These are phyloP conservation scores for Oreochromis tanganicae DNA, from an alignment of 2,113 vertebrate species.

Conservation along the genomic window DNA sequence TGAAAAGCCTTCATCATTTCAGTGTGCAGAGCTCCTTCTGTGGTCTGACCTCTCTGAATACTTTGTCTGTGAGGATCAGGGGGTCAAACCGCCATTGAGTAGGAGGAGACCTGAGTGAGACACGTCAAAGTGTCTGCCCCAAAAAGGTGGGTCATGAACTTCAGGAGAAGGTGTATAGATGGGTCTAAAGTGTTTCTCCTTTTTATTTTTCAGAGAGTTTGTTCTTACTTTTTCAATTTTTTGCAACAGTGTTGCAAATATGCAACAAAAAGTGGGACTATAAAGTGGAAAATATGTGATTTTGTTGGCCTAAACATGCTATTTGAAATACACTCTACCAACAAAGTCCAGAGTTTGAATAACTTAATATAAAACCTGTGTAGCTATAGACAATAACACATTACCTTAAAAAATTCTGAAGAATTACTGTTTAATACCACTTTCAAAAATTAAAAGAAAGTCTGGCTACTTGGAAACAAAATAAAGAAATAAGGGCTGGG, in stretches of 20 bases:
- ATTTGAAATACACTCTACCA: not conserved
- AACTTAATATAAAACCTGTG: not conserved
- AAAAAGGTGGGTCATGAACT: conserved; percentile 5
- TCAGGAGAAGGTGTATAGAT: not conserved
- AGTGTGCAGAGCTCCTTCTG: not conserved
- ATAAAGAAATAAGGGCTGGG: not conserved
- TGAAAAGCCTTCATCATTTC: conserved; percentile 58
- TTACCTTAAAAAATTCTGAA: not conserved
- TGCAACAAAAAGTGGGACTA: not conserved
- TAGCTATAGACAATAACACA: not conserved
- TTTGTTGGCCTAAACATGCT: not conserved
- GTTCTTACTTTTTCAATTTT: not conserved
- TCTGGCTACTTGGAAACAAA: not conserved
- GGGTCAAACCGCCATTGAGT: conserved; percentile 19
- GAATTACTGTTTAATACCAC: not conserved
- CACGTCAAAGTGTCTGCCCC: conserved; percentile 47
- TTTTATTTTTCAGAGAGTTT: not conserved
- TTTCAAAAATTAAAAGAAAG: not conserved
- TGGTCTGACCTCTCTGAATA: not conserved
- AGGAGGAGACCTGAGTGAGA: conserved; percentile 28
- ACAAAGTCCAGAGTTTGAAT: not conserved
- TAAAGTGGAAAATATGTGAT: not conserved
- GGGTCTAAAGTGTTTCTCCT: not conserved
- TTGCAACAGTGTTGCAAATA: not conserved
- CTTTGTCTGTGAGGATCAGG: not conserved